Evolutionary conservation across 2,888 invertebrate species (phyloP).

Genomic region (Limnephilus lunatus): DNA sequence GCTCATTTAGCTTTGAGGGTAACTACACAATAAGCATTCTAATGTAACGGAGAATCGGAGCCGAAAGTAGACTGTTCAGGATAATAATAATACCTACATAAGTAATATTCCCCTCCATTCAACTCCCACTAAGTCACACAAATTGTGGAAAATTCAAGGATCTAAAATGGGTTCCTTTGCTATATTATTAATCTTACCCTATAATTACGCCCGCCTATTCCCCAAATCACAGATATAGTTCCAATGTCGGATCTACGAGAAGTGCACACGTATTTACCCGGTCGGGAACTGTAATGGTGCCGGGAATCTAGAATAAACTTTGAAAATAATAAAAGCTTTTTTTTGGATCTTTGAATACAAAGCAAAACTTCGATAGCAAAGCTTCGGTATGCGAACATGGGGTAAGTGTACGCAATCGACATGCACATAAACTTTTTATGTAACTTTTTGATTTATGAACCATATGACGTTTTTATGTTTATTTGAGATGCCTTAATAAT

Average conservation of each 20-base stretch:
- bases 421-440: too few species aligned
- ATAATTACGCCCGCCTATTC: background rate
- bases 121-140: background rate
- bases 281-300: too few species aligned
- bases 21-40: background rate
- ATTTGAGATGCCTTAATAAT: too few species aligned
- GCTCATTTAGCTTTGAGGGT: background rate
- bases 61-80: background rate
- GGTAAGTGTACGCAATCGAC: too few species aligned
- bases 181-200: background rate
- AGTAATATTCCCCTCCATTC: background rate
- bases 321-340: too few species aligned
- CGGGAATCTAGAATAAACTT: too few species aligned
- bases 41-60: background rate
- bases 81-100: background rate
- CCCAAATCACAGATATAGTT: background rate
- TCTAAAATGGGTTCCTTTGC: background rate
- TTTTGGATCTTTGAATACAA: background rate
- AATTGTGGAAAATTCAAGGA: background rate
- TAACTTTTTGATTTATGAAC: too few species aligned
- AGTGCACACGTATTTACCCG: background rate
- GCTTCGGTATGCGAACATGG: too few species aligned
- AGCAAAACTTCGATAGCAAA: background rate
- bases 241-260: background rate
- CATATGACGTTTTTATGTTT: too few species aligned